Base-by-base conservation (phyloP, 2,888 invertebrate genomes). In the Monopis laevigella region DNA sequence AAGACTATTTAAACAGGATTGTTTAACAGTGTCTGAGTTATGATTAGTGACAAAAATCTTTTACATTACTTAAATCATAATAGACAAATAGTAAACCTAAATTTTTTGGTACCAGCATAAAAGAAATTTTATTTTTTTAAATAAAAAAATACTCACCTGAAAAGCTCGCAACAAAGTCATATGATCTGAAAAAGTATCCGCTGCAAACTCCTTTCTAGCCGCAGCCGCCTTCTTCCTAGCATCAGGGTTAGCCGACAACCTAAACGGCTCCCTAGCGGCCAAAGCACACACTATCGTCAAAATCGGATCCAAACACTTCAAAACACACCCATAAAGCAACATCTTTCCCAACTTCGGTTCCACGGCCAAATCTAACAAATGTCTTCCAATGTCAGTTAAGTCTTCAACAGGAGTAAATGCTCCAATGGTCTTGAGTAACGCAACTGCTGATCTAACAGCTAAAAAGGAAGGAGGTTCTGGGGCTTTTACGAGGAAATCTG, bases 321-420 rank as follows among this genome's bases (percentile, higher is more conserved):
- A 85, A 2, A 96, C 89, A 28, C 95, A 87, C 1, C 93, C 88
- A 62, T 93, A 95, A 0, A 99, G 73, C 45, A 99, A 70, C 87
- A 95, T 93, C 68, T 98, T 96, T 3, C 93, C 96, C 34, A 96
- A 74, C 51, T 92, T 88, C 0, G 98, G 97, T 54, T 97, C 96
- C 1, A 98, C 84, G 0, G 97, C 94, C 35, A 98, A 72, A 60
- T 96, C 94, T n/a, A 96, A 82, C 39, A 98, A 74, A 59, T 96
- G 92, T 45, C 87, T 87, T 0, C 97, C 98, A 41, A 98, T 80
- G 52, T 89, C 88, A 0, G 96, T 97, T 40, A 98, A 77, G 52
- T 90, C 89, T 65, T 97, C 96, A 77, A 88, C 87, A 0, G 88
- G 85, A 46, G 93, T 90, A 27, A 98, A 69, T 0, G 96, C 93